Evolutionary conservation across 2,888 invertebrate species (phyloP).

Genomic region (Colostygia pectinataria): DNA sequence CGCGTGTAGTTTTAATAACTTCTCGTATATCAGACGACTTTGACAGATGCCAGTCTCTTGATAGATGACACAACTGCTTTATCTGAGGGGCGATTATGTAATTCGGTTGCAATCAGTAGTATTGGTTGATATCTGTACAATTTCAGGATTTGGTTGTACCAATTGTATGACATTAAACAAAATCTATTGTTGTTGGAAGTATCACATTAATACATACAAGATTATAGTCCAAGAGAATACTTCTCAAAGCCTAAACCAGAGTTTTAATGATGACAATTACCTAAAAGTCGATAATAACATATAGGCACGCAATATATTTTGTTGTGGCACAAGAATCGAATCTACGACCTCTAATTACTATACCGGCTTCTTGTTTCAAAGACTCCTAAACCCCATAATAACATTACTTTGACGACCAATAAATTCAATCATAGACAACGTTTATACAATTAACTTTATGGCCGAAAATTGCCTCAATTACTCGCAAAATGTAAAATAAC

Average conservation of each 20-base stretch:
- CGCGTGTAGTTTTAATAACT: slow-evolving; percentile 13
- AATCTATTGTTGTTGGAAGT: no score
- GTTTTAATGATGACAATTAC: slow-evolving; percentile 5
- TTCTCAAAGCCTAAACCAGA: not conserved
- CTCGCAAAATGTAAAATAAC: slow-evolving; percentile 32
- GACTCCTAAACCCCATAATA: slow-evolving; percentile 1
- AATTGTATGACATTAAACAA: no score
- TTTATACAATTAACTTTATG: slow-evolving; percentile 35
- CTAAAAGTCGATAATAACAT: slow-evolving; percentile 8
- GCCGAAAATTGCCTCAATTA: slow-evolving; percentile 37
- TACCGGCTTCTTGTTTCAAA: slow-evolving; percentile 15
- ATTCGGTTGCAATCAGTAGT: no score
- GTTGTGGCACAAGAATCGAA: slow-evolving; percentile 10
- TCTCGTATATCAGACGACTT: slow-evolving; percentile 6
- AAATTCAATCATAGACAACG: slow-evolving; percentile 23
- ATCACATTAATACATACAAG: no score
- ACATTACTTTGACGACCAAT: slow-evolving; percentile 9
- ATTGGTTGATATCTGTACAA: no score
- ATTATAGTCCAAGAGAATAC: no score
- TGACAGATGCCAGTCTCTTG: not conserved
- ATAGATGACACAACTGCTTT: slow-evolving; percentile 6
- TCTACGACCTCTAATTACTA: slow-evolving; percentile 13
- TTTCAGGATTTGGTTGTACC: no score
- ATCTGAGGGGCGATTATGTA: no score
- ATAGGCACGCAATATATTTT: slow-evolving; percentile 16